These are phyloP conservation scores for Calyptommatus sinebrachiatus DNA, from an alignment of 2,113 vertebrate species.

Conservation along the genomic window DNA sequence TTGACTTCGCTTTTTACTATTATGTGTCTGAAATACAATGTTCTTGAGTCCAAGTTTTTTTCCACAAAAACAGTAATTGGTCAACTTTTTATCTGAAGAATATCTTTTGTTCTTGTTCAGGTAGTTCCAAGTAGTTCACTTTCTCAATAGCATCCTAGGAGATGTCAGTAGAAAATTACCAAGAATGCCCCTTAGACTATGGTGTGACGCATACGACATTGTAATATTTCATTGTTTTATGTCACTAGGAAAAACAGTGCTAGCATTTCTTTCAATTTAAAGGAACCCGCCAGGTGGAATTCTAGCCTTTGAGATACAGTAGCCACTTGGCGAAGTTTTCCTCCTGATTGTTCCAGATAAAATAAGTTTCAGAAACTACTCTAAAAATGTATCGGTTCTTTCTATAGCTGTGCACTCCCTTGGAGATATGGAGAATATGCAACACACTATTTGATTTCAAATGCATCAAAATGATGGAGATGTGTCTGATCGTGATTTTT, in stretches of 20 bases:
- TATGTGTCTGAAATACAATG: neutral
- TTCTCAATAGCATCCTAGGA: slow-evolving; percentile 30
- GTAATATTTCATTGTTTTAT: slow-evolving; percentile 14
- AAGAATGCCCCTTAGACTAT: neutral
- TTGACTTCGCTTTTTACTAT: neutral
- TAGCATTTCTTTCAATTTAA: slow-evolving; percentile 2
- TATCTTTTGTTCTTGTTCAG: slow-evolving; percentile 5
- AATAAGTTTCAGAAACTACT: neutral
- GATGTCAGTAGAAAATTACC: slow-evolving; percentile 6
- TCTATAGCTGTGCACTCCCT: neutral
- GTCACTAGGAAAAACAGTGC: slow-evolving; percentile 21
- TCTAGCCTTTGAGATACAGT: neutral
- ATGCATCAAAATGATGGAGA: slow-evolving; percentile 2
- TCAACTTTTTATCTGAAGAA: slow-evolving; percentile 1
- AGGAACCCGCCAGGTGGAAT: neutral
- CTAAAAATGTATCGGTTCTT: neutral
- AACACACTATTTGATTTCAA: neutral
- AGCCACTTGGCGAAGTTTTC: neutral
- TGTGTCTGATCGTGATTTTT: slow-evolving; percentile 11
- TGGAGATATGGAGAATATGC: neutral
- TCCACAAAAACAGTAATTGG: neutral
- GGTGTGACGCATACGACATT: neutral
- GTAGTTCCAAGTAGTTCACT: slow-evolving; percentile 11
- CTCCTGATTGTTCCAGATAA: neutral
- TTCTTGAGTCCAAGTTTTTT: neutral